Evolutionary conservation across 2,797 vertebrate species (phyloP).

Genomic region (Lagorchestes hirsutus): DNA sequence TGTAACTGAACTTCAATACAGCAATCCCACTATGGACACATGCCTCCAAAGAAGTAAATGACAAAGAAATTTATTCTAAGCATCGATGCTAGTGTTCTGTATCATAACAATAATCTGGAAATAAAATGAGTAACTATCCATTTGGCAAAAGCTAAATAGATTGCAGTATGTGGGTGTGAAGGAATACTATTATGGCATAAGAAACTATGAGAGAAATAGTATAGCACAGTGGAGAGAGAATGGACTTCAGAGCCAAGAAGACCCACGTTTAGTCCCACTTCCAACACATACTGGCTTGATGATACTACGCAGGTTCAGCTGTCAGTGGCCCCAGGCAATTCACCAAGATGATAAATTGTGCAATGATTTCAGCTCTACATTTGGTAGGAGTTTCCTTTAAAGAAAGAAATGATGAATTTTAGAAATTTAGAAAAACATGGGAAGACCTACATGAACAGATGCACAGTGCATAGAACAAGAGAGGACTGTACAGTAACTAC

Average conservation of each 20-base stretch:
- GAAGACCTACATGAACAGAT: not conserved
- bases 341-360: not conserved
- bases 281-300: not conserved
- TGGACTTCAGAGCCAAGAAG: not conserved
- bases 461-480: not conserved
- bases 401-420: not conserved
- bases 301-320: not conserved
- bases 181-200: not conserved
- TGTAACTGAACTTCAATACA: not conserved
- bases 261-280: not conserved
- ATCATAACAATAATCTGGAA: not conserved
- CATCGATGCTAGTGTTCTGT: not conserved
- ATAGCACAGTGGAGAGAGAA: not conserved
- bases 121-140: not conserved
- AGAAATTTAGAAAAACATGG: not conserved
- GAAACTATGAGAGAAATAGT: not conserved
- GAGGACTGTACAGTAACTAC: not conserved
- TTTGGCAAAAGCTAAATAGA: not conserved
- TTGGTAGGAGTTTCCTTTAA: not conserved
- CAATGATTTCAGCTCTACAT: not conserved
- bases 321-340: not conserved
- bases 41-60: not conserved
- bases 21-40: not conserved
- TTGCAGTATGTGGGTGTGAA: not conserved
- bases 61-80: not conserved